Evolutionary conservation across 2,113 vertebrate species (phyloP).

Genomic region (Cheilinus undulatus): DNA sequence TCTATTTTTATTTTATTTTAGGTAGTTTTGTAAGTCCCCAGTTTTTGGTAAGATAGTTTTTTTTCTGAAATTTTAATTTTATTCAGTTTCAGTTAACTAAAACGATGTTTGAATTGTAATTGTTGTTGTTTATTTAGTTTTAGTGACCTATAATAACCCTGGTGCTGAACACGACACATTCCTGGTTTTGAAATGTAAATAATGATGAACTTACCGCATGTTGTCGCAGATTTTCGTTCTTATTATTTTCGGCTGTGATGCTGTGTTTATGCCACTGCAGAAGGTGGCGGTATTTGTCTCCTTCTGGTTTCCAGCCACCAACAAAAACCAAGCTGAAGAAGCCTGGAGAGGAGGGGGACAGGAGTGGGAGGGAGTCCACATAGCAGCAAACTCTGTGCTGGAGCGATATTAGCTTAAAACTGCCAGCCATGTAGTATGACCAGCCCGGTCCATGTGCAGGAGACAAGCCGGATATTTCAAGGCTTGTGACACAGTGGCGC

Average conservation of each 20-base stretch:
- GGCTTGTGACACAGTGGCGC: background rate
- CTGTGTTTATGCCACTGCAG: slow-evolving; percentile 20
- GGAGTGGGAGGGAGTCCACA: slow-evolving; percentile 8
- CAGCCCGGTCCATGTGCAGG: background rate
- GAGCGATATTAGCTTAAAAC: background rate
- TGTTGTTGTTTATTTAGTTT: too few species aligned
- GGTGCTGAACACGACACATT: too few species aligned
- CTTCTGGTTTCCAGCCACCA: background rate
- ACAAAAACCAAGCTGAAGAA: background rate
- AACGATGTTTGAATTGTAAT: too few species aligned
- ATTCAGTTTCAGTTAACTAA: too few species aligned
- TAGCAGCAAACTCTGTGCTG: background rate
- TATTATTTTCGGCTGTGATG: background rate
- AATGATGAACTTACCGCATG: background rate
- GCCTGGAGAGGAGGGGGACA: background rate
- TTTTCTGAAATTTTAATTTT: too few species aligned
- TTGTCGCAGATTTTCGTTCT: background rate
- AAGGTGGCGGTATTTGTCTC: background rate
- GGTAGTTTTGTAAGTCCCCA: too few species aligned
- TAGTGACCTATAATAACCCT: background rate
- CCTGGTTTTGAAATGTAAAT: background rate
- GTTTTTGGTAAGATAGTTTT: too few species aligned
- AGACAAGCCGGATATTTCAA: background rate
- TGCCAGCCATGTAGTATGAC: slow-evolving; percentile 19
- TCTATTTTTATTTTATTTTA: too few species aligned